Percentiles rank a stretch among this genome's conserved stretches.
Evolutionary conservation across 2,797 vertebrate species (phyloP).

Genomic region (Bradypodion ventrale): DNA sequence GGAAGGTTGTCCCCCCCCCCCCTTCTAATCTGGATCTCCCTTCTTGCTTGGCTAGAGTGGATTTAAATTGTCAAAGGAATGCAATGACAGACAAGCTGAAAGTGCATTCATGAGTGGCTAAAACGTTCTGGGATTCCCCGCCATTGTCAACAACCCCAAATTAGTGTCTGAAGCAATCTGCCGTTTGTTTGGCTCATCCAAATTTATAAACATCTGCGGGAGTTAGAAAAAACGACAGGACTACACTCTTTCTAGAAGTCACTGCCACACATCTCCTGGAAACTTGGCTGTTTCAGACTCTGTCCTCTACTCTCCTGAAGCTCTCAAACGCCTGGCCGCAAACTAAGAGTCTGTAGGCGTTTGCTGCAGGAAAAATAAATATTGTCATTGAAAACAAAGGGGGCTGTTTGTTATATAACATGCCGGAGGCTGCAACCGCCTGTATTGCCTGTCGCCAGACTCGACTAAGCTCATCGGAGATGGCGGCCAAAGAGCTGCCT

Average conservation of each 20-base stretch:
- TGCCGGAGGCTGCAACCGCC: not conserved
- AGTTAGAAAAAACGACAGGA: not conserved
- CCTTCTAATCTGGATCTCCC: not conserved
- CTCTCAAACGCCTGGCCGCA: not conserved
- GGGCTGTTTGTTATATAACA: slow-evolving; percentile 18
- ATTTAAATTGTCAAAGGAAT: not conserved
- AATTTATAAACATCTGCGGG: not conserved
- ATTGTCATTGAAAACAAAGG: slow-evolving; percentile 24
- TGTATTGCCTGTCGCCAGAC: not conserved
- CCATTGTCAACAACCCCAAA: not conserved
- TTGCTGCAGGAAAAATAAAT: slow-evolving; percentile 19
- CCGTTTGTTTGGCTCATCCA: not conserved
- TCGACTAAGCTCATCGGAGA: slow-evolving; percentile 24
- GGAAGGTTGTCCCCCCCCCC: no score
- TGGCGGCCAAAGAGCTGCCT: slow-evolving; percentile 15
- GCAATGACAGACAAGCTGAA: not conserved
- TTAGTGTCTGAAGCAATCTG: slow-evolving; percentile 6
- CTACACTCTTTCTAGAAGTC: not conserved
- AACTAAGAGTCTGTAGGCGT: not conserved
- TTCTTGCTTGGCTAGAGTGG: not conserved
- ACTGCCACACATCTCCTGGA: not conserved
- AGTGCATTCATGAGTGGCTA: not conserved
- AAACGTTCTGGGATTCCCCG: not conserved
- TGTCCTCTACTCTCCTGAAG: not conserved
- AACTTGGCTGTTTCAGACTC: no score